These are phyloP conservation scores for Sinocyclocheilus maitianheensis DNA, from an alignment of 2,113 vertebrate genomes.

Conservation along the genomic window DNA sequence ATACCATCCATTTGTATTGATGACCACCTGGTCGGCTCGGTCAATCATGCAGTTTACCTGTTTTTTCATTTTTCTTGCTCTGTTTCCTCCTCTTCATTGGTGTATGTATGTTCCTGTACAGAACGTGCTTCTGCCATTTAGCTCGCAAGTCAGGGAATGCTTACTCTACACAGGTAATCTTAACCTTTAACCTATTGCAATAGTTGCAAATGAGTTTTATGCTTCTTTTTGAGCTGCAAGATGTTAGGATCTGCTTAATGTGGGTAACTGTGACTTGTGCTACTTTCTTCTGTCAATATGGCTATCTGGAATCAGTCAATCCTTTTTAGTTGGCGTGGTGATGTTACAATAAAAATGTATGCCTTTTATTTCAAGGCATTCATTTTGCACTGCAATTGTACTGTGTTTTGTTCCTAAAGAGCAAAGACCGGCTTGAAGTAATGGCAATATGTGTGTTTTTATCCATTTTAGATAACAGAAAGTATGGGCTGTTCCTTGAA, in stretches of 20 bases:
- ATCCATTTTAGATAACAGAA: slow-evolving; percentile 67
- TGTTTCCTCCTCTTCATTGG: slow-evolving; percentile 54
- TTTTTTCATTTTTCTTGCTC: slow-evolving; percentile 35
- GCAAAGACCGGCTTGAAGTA: background rate
- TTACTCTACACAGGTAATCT: slow-evolving; percentile 77
- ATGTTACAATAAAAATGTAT: background rate
- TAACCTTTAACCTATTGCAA: background rate
- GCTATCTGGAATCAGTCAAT: background rate
- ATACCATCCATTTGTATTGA: background rate
- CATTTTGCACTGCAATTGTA: background rate
- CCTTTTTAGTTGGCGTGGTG: background rate
- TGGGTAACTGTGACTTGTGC: background rate
- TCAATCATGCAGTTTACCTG: background rate
- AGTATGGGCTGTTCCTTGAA: slow-evolving; percentile 71
- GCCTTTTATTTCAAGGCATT: background rate
- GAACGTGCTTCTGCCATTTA: slow-evolving; percentile 68
- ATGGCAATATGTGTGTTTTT: background rate
- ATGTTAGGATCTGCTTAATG: background rate
- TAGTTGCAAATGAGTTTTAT: background rate
- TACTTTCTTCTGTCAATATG: background rate
- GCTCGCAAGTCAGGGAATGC: slow-evolving; percentile 67
- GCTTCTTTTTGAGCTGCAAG: background rate
- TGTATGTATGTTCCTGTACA: slow-evolving; percentile 69
- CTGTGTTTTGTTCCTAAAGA: background rate
- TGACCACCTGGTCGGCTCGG: background rate